A percentile compares a stretch with the other conserved stretches of the same genome.
These are phyloP conservation scores for Etheostoma nigrum DNA, from an alignment of 2,797 vertebrate species.

Conservation along the genomic window DNA sequence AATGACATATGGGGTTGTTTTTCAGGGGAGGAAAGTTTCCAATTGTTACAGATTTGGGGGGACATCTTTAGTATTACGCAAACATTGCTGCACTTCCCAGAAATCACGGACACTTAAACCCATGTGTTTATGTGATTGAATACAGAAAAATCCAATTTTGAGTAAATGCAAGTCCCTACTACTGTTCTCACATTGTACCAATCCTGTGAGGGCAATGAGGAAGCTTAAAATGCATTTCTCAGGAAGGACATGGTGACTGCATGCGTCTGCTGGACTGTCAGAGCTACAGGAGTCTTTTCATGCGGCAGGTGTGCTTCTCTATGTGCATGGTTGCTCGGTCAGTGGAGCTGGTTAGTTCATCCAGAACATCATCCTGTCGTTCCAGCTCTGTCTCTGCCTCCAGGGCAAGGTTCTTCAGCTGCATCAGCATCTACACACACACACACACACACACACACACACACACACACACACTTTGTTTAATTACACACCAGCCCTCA, in stretches of 20 bases:
- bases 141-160: conserved; percentile 15
- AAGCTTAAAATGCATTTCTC: conserved; percentile 42
- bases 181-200: conserved; percentile 21
- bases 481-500: conserved; percentile 24
- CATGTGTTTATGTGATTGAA: neutral
- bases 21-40: neutral
- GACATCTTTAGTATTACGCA: neutral
- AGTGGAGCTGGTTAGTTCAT: conserved; percentile 85
- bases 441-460: conserved; percentile 19
- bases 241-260: neutral
- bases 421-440: conserved; percentile 89
- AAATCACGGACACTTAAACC: conserved; percentile 7
- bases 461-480: conserved; percentile 34
- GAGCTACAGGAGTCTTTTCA: conserved; percentile 88
- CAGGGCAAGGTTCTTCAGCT: conserved; percentile 92
- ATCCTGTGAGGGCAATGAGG: conserved; percentile 22
- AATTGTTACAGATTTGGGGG: neutral
- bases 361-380: conserved; percentile 91
- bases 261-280: conserved; percentile 7
- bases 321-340: conserved; percentile 87
- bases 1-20: too few species aligned
- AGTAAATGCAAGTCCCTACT: conserved; percentile 9
- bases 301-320: conserved; percentile 90
- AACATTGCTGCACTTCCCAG: neutral
- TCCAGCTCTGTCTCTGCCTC: conserved; percentile 93